Base-by-base conservation (phyloP, 2,113 vertebrate species). In the Coreoperca whiteheadi region DNA sequence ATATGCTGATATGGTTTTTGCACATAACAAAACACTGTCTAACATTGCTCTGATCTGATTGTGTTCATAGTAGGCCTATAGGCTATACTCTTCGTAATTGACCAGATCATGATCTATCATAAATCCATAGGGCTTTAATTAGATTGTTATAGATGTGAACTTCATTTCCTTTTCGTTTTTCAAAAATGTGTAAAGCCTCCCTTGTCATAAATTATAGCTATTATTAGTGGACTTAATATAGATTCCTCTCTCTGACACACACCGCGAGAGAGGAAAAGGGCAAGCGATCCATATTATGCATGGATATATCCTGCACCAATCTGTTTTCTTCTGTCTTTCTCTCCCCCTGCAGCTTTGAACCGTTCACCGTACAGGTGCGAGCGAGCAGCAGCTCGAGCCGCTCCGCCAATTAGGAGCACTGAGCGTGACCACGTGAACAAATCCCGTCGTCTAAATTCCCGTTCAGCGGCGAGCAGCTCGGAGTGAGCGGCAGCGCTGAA, bases 381-480 rank as follows among this genome's bases (percentile, higher is more conserved):
- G 71, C 32, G 54, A 57, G 81, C 77, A 64, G 80, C 66, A 25
- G 66, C 71, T 65, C 68, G 48, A 41, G 59, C 30, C 28, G 75
- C 79, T 89, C 90, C 79, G 67, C 95, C 95, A 95, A 95, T 95
- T 91, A 94, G 91, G 88, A 86, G 65, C 82, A 74, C 71, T 8
- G 85, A 75, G 82, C 77, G 75, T 50, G 83, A 88, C 88, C 95
- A 96, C 94, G 94, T 96, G 95, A 93, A 74, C 93, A 88, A 84
- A 89, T 90, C 93, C 93, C 85, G 86, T 87, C 32, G 87, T 90
- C 88, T 95, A 91, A 94, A 93, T 91, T 91, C 90, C 89, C 81
- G 86, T 80, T 88, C 82, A 85, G 87, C 77, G 57, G 84, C 46
- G 82, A 88, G 81, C 84, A 83, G 79, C 81, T 65, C 74, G 53